Conservation (phyloP, 1,140 invertebrate genomes). For the Parasteatoda tepidariorum region DNA sequence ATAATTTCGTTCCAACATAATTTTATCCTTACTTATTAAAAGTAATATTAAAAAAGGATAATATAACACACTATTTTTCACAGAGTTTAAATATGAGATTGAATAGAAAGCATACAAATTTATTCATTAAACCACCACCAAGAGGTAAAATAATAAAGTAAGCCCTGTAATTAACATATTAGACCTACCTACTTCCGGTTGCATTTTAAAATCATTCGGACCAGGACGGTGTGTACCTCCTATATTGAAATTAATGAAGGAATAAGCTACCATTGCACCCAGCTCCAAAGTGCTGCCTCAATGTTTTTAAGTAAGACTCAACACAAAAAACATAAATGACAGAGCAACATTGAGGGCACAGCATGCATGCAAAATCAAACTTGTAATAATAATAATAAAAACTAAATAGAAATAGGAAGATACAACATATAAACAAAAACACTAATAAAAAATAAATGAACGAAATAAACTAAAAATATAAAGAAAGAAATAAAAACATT, state of each 20-base stretch:
- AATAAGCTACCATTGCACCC: slow-evolving; percentile 46
- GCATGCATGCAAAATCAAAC: slow-evolving; percentile 1
- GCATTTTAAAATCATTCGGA: slow-evolving; percentile 58
- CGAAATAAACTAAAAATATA: background rate
- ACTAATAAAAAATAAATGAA: background rate
- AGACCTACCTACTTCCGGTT: slow-evolving; percentile 59
- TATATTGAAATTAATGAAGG: slow-evolving; percentile 59
- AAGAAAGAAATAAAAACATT: background rate
- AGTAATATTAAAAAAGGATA: too few relatives aligned
- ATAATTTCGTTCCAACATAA: too few relatives aligned
- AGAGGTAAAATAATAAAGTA: background rate
- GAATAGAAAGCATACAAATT: background rate
- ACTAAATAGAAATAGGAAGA: background rate
- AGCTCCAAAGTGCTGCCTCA: slow-evolving; percentile 17
- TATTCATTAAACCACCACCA: slow-evolving; percentile 40
- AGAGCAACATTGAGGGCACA: background rate
- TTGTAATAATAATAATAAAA: background rate
- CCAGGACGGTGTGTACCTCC: slow-evolving; percentile 51
- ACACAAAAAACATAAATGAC: background rate
- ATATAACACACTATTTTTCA: too few relatives aligned
- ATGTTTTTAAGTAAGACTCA: slow-evolving; percentile 30
- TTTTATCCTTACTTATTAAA: too few relatives aligned
- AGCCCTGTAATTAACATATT: slow-evolving; percentile 19
- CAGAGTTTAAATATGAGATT: background rate
- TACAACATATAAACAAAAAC: background rate